These are phyloP conservation scores for Netelia virgata DNA, from an alignment of 2,888 invertebrate species.

Conservation along the genomic window DNA sequence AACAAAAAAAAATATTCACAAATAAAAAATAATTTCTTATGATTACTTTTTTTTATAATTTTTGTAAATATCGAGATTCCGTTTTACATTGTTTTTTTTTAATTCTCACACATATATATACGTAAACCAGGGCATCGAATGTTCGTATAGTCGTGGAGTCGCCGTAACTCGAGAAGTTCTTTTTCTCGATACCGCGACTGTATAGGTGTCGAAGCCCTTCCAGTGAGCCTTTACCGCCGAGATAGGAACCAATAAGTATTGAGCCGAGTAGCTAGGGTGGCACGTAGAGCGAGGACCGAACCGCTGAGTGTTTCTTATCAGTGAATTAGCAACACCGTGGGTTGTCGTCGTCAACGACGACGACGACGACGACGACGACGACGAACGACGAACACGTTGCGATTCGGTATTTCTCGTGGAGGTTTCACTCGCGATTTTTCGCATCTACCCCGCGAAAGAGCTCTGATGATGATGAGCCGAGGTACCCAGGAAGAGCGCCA, in stretches of 20 bases:
- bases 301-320: slow-evolving; percentile 81
- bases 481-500: slow-evolving; percentile 74
- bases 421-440: slow-evolving; percentile 64
- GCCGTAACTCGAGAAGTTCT: slow-evolving; percentile 40
- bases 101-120: too few species aligned
- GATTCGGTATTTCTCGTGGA: slow-evolving; percentile 48
- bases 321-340: slow-evolving; percentile 80
- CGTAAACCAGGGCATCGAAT: background rate
- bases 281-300: slow-evolving; percentile 67
- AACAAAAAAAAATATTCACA: too few species aligned
- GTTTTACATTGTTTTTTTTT: too few species aligned
- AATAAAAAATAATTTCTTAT: too few species aligned
- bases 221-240: slow-evolving; percentile 69
- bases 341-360: slow-evolving; percentile 66
- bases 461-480: slow-evolving; percentile 81
- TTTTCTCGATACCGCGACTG: slow-evolving; percentile 71
- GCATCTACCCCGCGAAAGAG: slow-evolving; percentile 48
- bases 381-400: slow-evolving; percentile 54
- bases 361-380: slow-evolving; percentile 68
- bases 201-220: slow-evolving; percentile 13
- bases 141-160: background rate
- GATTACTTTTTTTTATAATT: too few species aligned
- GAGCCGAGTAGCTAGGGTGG: slow-evolving; percentile 66
- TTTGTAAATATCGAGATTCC: too few species aligned
- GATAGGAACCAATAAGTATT: slow-evolving; percentile 82